Evolutionary conservation across 2,797 vertebrate genomes (phyloP), one percentile per base, ranked within the genome.

Genomic region (Smutsia temminckii): DNA sequence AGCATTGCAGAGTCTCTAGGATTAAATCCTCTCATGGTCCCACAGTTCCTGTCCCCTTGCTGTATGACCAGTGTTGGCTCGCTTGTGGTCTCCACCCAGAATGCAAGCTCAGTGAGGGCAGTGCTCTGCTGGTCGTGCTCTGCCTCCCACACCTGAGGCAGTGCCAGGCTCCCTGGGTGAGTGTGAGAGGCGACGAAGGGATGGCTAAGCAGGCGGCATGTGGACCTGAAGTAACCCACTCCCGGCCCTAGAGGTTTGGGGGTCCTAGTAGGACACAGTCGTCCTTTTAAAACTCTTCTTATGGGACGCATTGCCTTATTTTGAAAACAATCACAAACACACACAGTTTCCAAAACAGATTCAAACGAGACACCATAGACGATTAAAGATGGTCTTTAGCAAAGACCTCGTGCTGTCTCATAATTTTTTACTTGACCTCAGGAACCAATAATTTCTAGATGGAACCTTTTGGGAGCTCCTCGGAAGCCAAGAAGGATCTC

Each of bases 321-420:
- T n/a, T 40, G 12, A 85, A 68, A 93, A n/a, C 68, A 85, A 53
- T 90, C 46, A 91, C 69, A 95, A 84, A 94, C 46, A 66, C 83
- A 68, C 49, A 49, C 6, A 34, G 68, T 80, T 91, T 75, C 77
- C 78, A 53, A 95, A 95, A 83, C 85, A 94, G 85, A 92, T 74
- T 49, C 80, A 78, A 94, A 87, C 0, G 21, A 94, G 66, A 42
- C 21, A 51, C 9, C 57, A 34, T 13, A 83, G 46, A 49, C 8
- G 8, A 42, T 11, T 79, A 75, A 87, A 96, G 69, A 80, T 18
- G 32, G 29, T 51, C 88, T 88, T 91, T 51, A 95, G 87, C 57
- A 80, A 8, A 57, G 85, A 40, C 49, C 37, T 21, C 27, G 2
- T 37, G 46, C 37, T 84, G 2, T 64, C 61, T 66, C 53, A 0